Evolutionary conservation across 1,140 invertebrate species (phyloP).

Genomic region (Drosophila ercepeae): DNA sequence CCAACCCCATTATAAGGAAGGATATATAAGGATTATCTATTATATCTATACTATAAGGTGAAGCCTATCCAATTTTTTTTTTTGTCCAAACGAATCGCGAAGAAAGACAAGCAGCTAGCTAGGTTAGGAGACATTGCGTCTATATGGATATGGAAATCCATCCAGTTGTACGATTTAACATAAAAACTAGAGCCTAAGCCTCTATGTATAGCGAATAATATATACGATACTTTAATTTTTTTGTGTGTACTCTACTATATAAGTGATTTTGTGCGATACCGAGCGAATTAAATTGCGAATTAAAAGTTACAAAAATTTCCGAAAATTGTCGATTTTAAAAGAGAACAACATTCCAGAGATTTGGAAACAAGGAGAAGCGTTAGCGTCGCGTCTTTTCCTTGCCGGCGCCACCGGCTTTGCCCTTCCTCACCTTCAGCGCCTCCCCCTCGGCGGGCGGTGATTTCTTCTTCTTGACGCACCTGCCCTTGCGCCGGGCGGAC

Average conservation of each 20-base stretch:
- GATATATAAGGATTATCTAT: no score
- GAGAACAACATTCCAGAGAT: not conserved
- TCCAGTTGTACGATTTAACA: conserved; percentile 9
- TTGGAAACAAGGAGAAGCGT: not conserved
- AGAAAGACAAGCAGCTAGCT: conserved; percentile 36
- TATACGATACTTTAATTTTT: conserved; percentile 49
- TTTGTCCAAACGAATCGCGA: conserved; percentile 6
- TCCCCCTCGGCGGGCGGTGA: not conserved
- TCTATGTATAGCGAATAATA: conserved; percentile 36
- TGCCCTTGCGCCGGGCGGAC: not conserved
- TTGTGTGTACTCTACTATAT: conserved; percentile 17
- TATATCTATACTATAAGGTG: conserved; percentile 5
- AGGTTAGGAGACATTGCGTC: no score
- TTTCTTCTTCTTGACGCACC: conserved; percentile 4
- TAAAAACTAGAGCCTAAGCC: conserved; percentile 9
- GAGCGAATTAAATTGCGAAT: conserved; percentile 59
- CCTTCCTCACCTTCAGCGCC: not conserved
- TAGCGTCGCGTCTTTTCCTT: not conserved
- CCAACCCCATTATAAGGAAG: conserved; percentile 3
- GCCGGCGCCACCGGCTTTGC: not conserved
- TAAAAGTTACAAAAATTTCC: conserved; percentile 39
- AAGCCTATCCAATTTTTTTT: conserved; percentile 21
- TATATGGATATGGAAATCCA: not conserved
- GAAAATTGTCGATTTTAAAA: conserved; percentile 17
- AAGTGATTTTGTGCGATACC: conserved; percentile 61